Conservation (phyloP, 2,113 vertebrate genomes). For the Triplophysa siluroides region DNA sequence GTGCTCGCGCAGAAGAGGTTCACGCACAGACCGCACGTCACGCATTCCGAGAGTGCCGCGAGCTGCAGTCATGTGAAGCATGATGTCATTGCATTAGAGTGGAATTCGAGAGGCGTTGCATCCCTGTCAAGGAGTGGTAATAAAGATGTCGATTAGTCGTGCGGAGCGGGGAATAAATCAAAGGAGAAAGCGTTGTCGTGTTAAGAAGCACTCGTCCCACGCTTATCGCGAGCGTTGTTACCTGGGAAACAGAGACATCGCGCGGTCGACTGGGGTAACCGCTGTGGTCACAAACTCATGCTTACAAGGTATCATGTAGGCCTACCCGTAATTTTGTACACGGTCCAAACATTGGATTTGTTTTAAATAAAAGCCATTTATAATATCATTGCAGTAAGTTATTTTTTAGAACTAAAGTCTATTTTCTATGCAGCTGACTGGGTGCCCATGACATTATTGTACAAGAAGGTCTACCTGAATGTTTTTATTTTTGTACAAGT, state of each 20-base stretch:
- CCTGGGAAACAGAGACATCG: constrained; percentile 29
- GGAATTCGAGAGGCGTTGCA: neutral
- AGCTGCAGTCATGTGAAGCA: neutral
- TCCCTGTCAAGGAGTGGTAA: neutral
- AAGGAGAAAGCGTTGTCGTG: neutral
- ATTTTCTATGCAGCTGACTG: neutral
- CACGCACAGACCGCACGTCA: neutral
- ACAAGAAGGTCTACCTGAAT: no score
- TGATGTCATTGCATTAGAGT: neutral
- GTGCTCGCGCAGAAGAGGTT: neutral
- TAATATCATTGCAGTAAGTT: neutral
- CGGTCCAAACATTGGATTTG: neutral
- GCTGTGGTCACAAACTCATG: neutral
- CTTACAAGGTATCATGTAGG: neutral
- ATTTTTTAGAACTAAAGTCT: neutral
- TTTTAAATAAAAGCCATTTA: neutral
- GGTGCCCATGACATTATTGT: neutral
- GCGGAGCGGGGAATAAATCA: neutral
- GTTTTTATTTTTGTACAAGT: no score
- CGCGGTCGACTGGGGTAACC: neutral
- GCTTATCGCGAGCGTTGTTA: neutral
- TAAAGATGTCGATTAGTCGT: neutral
- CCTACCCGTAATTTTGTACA: neutral
- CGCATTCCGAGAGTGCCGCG: constrained; percentile 17
- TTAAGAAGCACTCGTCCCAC: neutral